A percentile compares a stretch with the other conserved stretches of the same genome.
Conservation (phyloP, 2,113 vertebrate species). For the Psilopsiagon aymara region DNA sequence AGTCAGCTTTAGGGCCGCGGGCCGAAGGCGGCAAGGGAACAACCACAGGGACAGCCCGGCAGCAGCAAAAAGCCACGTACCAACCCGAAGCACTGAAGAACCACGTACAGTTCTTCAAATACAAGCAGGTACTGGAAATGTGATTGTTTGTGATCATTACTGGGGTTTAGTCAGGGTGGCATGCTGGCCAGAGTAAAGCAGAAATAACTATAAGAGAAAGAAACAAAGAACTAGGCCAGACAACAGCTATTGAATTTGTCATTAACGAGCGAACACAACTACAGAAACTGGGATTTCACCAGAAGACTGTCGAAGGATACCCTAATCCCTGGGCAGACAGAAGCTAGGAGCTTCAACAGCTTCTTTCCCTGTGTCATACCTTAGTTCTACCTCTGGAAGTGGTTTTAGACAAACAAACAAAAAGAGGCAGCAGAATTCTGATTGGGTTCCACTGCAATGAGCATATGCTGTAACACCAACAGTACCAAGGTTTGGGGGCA, state of each 20-base stretch:
- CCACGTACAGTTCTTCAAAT: not conserved
- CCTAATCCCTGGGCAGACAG: not conserved
- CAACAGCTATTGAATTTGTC: not conserved
- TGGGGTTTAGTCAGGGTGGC: not conserved
- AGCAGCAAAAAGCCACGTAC: not conserved
- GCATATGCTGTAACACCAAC: not conserved
- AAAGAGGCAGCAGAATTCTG: not conserved
- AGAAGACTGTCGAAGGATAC: not conserved
- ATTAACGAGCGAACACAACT: not conserved
- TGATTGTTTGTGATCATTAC: not conserved
- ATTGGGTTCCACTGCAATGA: rapidly evolving
- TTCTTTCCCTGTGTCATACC: not conserved
- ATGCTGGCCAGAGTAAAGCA: not conserved
- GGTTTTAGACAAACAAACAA: not conserved
- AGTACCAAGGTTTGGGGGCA: not conserved
- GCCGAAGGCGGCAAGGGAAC: rapidly evolving
- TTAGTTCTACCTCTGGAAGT: not conserved
- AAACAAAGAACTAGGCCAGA: not conserved
- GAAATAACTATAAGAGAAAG: not conserved
- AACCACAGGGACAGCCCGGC: not conserved
- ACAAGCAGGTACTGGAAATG: not conserved
- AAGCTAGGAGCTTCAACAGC: not conserved
- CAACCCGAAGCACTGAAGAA: not conserved
- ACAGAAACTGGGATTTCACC: not conserved
- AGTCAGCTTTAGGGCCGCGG: not conserved